Base-by-base conservation (phyloP, 1,140 invertebrate genomes). In the Drosophila guanche region DNA sequence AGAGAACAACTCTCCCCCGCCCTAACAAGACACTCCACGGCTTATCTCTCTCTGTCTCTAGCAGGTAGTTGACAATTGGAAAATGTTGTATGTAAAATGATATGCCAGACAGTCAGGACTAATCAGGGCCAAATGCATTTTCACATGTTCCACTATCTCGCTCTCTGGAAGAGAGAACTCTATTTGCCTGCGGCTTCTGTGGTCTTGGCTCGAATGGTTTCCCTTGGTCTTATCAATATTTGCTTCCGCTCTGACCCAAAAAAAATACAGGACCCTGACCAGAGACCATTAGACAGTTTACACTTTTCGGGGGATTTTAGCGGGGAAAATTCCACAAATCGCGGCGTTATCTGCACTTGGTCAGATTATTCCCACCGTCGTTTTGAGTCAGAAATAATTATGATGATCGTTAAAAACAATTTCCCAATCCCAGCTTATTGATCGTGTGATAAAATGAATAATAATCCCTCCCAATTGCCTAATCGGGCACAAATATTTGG, bases 41-140 rank as follows among this genome's bases (percentile, higher is more conserved):
- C 33, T 48, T 62, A 41, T 62, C 57, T 45, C 45, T 37, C 12
- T 10, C 27, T 22, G 22, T 7, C 25, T 5, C 23, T 46, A 62
- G 75, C 79, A 83, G 79, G 79, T 83, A 83, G 79, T 83, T 74
- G 74, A 75, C 79, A 83, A 78, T 83, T 56, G 75, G 60, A 52
- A 83, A 70, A 46, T 42, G 12, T 33, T 27, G 16, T 20, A 20
- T 62, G 79, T 66, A 78, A 83, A 48, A 53, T 54, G 79, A 80
- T 84, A 73, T 29, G 22, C 22, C 22, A 45, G 12, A 4, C 27
- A 33, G 20, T 6, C 58, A 62, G 43, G 8, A 58, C 57, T 76
- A 85, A 85, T 72, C 76, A 73, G 45, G 57, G 46, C 67, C 43
- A 69, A 76, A 76, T 59, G 76, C 48, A 73, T 76, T 85, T 85